phyloP scores from a whole-genome alignment of 2,797 vertebrate genomes.

The Zalophus californianus region DNA sequence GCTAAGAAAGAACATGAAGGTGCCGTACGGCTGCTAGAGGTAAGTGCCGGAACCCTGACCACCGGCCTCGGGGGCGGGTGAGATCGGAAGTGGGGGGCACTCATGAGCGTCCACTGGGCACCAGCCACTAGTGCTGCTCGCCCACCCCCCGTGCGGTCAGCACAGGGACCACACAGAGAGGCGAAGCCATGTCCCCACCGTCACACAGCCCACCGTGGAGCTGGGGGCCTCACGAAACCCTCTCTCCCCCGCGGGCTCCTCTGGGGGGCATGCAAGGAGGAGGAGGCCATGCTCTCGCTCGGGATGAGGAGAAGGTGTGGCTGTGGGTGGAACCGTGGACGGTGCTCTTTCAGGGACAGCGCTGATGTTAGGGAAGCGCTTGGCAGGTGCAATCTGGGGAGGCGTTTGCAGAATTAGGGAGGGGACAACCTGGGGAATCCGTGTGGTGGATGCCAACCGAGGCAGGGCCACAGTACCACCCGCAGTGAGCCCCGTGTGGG shows the following conservation, averaged over 20 bases:
- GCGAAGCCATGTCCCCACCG: rapidly evolving
- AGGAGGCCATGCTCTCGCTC: rapidly evolving
- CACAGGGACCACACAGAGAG: background rate
- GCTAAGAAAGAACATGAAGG: slow-evolving; percentile 99
- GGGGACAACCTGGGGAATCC: rapidly evolving
- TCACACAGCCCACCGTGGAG: background rate
- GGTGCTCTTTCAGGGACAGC: rapidly evolving
- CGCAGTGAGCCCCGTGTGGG: rapidly evolving
- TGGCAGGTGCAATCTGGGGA: background rate
- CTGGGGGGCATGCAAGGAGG: rapidly evolving
- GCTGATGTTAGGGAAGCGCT: rapidly evolving
- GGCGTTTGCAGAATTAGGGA: background rate
- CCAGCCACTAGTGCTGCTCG: background rate
- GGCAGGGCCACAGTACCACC: rapidly evolving
- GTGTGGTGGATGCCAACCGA: rapidly evolving
- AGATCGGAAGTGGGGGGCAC: background rate
- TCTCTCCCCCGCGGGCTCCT: background rate
- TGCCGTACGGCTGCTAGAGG: slow-evolving; percentile 98
- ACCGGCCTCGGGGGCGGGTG: rapidly evolving
- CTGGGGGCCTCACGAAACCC: background rate
- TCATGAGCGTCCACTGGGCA: background rate
- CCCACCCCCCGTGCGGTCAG: background rate
- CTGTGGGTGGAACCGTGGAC: rapidly evolving
- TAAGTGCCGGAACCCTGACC: slow-evolving; percentile 85
- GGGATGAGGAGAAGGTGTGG: rapidly evolving